A percentile compares a stretch with the other conserved stretches of the same genome.
Conservation (phyloP, 2,888 invertebrate species). For the Drosophila kanekoi region DNA sequence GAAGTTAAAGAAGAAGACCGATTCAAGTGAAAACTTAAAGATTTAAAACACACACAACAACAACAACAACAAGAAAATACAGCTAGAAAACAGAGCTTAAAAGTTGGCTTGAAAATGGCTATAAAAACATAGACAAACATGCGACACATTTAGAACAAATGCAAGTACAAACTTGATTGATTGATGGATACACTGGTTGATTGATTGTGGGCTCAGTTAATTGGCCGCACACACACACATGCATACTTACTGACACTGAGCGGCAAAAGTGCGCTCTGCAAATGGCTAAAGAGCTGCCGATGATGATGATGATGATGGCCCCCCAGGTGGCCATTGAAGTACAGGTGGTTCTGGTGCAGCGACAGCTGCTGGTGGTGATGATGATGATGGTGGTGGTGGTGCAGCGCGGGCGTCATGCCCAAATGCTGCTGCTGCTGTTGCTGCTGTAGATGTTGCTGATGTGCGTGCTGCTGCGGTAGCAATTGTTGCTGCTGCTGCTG, state of each 20-base stretch:
- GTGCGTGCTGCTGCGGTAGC: constrained; percentile 46
- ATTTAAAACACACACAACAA: constrained; percentile 8
- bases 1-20: background rate
- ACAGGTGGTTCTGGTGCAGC: constrained; percentile 78
- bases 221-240: constrained; percentile 20
- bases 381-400: constrained; percentile 68
- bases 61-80: constrained; percentile 1
- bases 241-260: constrained; percentile 85
- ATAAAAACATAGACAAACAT: constrained; percentile 43
- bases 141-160: constrained; percentile 35
- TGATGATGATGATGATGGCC: constrained; percentile 82
- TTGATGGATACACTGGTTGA: background rate
- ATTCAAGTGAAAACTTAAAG: constrained; percentile 4
- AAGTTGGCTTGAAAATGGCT: background rate
- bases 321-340: constrained; percentile 84
- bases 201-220: background rate
- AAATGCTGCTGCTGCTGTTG: constrained; percentile 53
- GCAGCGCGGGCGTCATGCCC: constrained; percentile 34
- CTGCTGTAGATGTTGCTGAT: constrained; percentile 44
- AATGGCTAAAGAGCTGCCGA: constrained; percentile 84
- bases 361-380: constrained; percentile 76
- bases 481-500: constrained; percentile 43
- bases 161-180: constrained; percentile 51
- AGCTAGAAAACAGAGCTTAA: background rate
- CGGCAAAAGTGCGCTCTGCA: constrained; percentile 85